Conservation (phyloP, 2,888 invertebrate species). For the Mythimna pallens region DNA sequence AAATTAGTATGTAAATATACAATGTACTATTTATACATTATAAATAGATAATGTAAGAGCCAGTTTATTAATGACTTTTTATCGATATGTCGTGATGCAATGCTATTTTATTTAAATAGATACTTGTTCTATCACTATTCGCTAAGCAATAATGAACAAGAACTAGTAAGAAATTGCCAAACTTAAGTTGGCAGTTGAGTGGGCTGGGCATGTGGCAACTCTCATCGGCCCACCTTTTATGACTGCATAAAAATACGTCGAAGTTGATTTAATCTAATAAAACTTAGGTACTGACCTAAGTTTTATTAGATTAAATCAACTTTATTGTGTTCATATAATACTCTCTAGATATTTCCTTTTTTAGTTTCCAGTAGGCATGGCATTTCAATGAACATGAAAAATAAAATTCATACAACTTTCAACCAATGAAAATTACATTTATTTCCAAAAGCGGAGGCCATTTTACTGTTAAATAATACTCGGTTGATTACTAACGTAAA, state of each 20-base stretch:
- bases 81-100: conserved; percentile 4
- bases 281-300: no score
- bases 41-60: not conserved
- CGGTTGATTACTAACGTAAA: conserved; percentile 37
- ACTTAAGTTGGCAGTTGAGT: no score
- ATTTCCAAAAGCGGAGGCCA: conserved; percentile 28
- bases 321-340: not conserved
- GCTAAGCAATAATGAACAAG: not conserved
- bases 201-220: no score
- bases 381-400: conserved; percentile 5
- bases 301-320: no score
- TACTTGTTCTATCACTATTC: not conserved
- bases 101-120: not conserved
- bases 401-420: conserved; percentile 3
- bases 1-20: not conserved
- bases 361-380: no score
- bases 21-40: not conserved
- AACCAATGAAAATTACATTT: conserved; percentile 14
- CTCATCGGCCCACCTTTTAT: no score
- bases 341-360: not conserved
- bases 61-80: not conserved
- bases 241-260: no score
- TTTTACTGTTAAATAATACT: conserved; percentile 46
- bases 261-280: no score
- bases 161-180: no score